phyloP scores from a whole-genome alignment of 2,797 vertebrate genomes.

The Sternarchorhynchus goeldii region DNA sequence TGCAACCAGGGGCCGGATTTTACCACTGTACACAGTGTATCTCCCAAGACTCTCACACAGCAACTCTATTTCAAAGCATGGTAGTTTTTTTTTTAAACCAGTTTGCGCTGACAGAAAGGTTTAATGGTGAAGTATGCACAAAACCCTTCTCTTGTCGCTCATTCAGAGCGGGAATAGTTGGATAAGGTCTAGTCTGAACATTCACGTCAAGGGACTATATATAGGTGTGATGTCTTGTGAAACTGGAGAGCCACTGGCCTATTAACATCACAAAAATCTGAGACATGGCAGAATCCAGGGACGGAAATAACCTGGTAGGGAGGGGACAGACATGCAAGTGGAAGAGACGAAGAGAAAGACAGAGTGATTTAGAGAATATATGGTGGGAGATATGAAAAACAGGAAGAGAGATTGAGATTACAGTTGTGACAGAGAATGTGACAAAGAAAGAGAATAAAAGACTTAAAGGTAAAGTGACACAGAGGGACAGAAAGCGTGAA shows the following conservation, averaged over 20 bases:
- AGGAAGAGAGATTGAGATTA: background rate
- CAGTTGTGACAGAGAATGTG: too few relatives aligned
- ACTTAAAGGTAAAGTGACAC: slow-evolving; percentile 27
- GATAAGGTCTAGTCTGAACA: slow-evolving; percentile 56
- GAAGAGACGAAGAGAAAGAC: background rate
- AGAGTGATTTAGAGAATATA: slow-evolving; percentile 20
- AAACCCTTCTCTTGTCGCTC: slow-evolving; percentile 48
- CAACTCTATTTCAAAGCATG: slow-evolving; percentile 36
- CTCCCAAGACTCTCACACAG: slow-evolving; percentile 19
- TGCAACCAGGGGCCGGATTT: background rate
- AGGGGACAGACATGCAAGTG: slow-evolving; percentile 3
- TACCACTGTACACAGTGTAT: background rate
- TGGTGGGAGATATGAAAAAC: background rate
- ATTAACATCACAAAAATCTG: slow-evolving; percentile 80
- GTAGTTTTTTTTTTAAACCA: slow-evolving; percentile 21
- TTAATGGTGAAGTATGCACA: slow-evolving; percentile 36
- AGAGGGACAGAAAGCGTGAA: background rate
- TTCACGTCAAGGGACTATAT: slow-evolving; percentile 66
- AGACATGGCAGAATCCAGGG: slow-evolving; percentile 80
- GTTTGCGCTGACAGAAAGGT: slow-evolving; percentile 28
- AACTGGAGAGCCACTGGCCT: slow-evolving; percentile 75
- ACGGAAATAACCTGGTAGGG: slow-evolving; percentile 76
- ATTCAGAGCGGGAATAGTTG: slow-evolving; percentile 47
- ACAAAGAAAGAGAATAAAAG: slow-evolving; percentile 24
- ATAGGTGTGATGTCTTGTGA: slow-evolving; percentile 81